These are phyloP conservation scores for Oplegnathus fasciatus DNA, from an alignment of 2,113 vertebrate genomes.

Conservation along the genomic window DNA sequence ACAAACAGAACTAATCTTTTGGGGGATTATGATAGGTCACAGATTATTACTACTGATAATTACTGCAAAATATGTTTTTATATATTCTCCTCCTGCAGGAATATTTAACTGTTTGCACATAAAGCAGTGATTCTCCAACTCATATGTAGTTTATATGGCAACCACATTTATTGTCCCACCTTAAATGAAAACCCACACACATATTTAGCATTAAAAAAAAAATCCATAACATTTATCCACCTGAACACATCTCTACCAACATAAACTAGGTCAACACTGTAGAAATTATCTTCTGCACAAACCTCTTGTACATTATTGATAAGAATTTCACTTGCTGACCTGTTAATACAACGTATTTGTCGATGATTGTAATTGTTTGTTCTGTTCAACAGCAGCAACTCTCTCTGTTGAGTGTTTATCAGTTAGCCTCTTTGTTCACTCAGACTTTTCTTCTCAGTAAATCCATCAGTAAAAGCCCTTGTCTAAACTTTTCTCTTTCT, in stretches of 20 bases:
- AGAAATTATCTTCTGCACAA: not conserved
- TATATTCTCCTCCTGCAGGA: not conserved
- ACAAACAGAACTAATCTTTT: not conserved
- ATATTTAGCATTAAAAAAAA: not conserved
- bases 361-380: not conserved
- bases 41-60: not conserved
- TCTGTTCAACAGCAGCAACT: not conserved
- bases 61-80: not conserved
- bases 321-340: conserved; percentile 8
- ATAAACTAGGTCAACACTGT: not conserved
- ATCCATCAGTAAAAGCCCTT: conserved; percentile 40
- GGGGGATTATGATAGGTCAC: not conserved
- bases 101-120: not conserved
- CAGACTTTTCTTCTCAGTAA: conserved; percentile 39
- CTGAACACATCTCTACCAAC: not conserved
- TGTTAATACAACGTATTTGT: conserved; percentile 8
- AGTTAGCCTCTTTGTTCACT: conserved; percentile 31
- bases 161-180: not conserved
- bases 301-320: not conserved
- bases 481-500: conserved; percentile 53
- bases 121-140: not conserved
- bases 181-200: not conserved
- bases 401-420: conserved; percentile 27
- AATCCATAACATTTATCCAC: not conserved
- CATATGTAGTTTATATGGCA: not conserved